These are phyloP conservation scores for Napeogenes inachia DNA, from an alignment of 2,888 invertebrate genomes.

Conservation along the genomic window DNA sequence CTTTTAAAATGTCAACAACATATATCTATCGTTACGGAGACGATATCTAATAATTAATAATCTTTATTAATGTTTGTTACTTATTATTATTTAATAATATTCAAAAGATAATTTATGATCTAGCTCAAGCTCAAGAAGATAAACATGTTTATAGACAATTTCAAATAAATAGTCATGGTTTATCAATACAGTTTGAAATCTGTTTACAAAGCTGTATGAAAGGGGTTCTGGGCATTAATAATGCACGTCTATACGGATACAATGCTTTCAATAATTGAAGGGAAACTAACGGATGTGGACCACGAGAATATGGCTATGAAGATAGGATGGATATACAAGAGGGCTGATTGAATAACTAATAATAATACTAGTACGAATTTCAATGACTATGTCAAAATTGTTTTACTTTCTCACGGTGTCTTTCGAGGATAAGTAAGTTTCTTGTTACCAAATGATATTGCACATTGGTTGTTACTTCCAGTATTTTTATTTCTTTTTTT, in stretches of 20 bases:
- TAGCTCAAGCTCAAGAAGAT: too few species aligned
- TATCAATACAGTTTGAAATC: slow-evolving; percentile 20
- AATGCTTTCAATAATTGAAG: slow-evolving; percentile 48
- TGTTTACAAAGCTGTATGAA: slow-evolving; percentile 32
- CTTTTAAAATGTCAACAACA: too few species aligned
- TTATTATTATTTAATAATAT: too few species aligned
- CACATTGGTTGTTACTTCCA: too few species aligned
- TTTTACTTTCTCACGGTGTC: neutral
- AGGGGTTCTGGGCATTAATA: slow-evolving; percentile 36
- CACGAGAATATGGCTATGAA: neutral
- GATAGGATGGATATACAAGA: neutral
- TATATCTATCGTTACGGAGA: too few species aligned
- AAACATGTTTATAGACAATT: too few species aligned
- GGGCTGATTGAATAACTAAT: neutral
- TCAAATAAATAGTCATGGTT: slow-evolving; percentile 3
- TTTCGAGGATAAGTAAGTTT: too few species aligned
- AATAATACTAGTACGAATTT: neutral
- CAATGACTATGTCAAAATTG: neutral
- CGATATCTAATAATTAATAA: too few species aligned
- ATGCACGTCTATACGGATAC: slow-evolving; percentile 40
- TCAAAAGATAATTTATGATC: too few species aligned
- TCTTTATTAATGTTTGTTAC: too few species aligned
- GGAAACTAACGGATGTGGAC: slow-evolving; percentile 25
- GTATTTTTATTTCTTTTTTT: too few species aligned
- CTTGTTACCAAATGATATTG: too few species aligned